Conservation (phyloP, 1,140 invertebrate genomes). For the Calosoma granatense region DNA sequence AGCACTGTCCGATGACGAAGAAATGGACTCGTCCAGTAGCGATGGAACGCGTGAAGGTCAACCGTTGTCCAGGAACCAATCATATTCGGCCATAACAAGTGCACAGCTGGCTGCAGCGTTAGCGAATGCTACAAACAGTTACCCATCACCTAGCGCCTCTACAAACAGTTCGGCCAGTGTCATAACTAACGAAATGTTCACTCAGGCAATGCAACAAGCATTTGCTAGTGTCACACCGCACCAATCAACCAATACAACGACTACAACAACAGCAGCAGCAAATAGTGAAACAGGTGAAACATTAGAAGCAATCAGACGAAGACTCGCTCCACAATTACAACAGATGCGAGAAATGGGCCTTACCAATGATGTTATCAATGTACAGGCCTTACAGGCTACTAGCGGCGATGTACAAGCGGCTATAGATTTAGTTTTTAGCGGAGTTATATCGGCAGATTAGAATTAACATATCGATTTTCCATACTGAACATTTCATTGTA, state of each 20-base stretch:
- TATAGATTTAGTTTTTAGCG: conserved; percentile 61
- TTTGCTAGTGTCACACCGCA: conserved; percentile 31
- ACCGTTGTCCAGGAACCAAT: conserved; percentile 26
- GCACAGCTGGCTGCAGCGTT: conserved; percentile 42
- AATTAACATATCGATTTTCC: background rate
- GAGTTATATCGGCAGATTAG: conserved; percentile 15
- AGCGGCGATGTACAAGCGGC: conserved; percentile 81
- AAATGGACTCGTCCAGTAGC: conserved; percentile 45
- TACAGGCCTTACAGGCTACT: conserved; percentile 70
- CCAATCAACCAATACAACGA: conserved; percentile 14
- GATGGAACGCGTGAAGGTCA: conserved; percentile 25
- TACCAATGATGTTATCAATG: conserved; percentile 70
- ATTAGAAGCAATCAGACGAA: conserved; percentile 18
- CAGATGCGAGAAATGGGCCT: conserved; percentile 84
- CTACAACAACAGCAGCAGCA: conserved; percentile 5
- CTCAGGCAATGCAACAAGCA: conserved; percentile 44
- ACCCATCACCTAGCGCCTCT: conserved; percentile 21
- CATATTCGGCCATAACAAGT: conserved; percentile 35
- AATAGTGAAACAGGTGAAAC: conserved; percentile 12
- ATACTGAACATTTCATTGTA: background rate
- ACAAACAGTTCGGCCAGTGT: conserved; percentile 27
- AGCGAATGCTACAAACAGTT: conserved; percentile 31
- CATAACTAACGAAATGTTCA: conserved; percentile 48
- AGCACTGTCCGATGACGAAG: conserved; percentile 43
- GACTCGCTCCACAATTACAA: conserved; percentile 52